Base-by-base conservation (phyloP, 2,888 invertebrate species). In the Drosophila yooni region DNA sequence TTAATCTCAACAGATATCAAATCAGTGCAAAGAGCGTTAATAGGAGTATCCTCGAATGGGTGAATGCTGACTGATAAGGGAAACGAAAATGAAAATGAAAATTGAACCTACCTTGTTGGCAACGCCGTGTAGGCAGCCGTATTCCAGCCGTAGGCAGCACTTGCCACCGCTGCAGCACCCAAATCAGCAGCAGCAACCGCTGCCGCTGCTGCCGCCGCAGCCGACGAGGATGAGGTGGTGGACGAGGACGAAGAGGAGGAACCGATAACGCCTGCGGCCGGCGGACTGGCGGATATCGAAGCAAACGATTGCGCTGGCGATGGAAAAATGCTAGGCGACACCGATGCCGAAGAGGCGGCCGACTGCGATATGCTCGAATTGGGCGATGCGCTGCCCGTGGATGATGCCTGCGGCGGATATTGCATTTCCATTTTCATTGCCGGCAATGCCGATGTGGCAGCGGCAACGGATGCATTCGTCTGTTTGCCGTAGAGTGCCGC, bases 321-420 rank as follows among this genome's bases (percentile, higher is more conserved):
- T 69, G 92, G 91, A 60, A 93, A 93, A 61, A 92, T 91, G 74
- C 92, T 91, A 38, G 93, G 93, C 59, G 93, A 93, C 36, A 92
- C 92, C 34, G 93, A 92, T 51, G 93, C 92, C 57, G 93, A 93
- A 18, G 92, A 89, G 25, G 91, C 86, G 10, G 92, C 91, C 62
- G 92, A 92, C n/a, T 91, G 92, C n/a, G 78, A 78, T 56, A 92
- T 86, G 67, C 91, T 93, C 3, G 92, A 92, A 57, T 91, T 91
- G 10, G 92, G 92, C 52, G 93, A 92, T 27, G 88, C 91, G 31
- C 93, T 93, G 59, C 93, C 93, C 21, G 93, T 92, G 25, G 93
- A 93, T 51, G 93, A 92, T 53, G 93, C 84, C 81, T 92, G 93
- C 56, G 92, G 91, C 78, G 93, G 93, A 90, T 93, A 93, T 85